A percentile compares a stretch with the other conserved stretches of the same genome.
Evolutionary conservation across 2,113 vertebrate genomes (phyloP).

Genomic region (Corythaixoides concolor): DNA sequence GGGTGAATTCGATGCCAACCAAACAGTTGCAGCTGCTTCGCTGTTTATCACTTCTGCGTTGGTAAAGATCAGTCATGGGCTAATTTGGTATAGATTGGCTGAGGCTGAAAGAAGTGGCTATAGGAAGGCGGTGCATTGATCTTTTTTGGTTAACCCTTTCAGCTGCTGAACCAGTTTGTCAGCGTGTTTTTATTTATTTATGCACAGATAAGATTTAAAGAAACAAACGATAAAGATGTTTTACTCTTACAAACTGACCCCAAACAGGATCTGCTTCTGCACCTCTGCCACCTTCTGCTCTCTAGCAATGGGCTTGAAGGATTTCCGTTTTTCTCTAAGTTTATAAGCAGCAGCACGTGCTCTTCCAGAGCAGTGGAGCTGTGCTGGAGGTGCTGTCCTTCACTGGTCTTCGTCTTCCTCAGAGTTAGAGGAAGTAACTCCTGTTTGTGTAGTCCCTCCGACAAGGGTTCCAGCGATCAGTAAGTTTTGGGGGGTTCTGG

Average conservation of each 20-base stretch:
- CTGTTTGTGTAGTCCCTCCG: neutral
- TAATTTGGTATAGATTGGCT: neutral
- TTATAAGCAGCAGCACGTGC: fast-evolving
- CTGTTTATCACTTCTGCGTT: neutral
- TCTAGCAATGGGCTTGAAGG: neutral
- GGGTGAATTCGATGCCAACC: neutral
- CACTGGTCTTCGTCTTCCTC: fast-evolving
- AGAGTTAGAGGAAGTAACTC: neutral
- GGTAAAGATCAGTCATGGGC: neutral
- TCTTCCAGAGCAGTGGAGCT: neutral
- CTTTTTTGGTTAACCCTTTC: neutral
- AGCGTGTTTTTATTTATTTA: slow-evolving; percentile 2
- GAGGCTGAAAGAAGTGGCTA: neutral
- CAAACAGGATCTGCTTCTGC: neutral
- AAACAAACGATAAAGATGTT: neutral
- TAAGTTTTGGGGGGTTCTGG: neutral
- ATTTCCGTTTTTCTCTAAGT: neutral
- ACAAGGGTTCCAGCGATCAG: neutral
- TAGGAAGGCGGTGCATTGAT: neutral
- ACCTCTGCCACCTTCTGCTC: neutral
- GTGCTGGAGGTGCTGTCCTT: neutral
- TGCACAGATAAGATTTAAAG: neutral
- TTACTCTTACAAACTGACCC: neutral
- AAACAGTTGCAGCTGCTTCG: neutral
- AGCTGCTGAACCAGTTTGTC: slow-evolving; percentile 8